Evolutionary conservation across 2,888 invertebrate species (phyloP).

Genomic region (Philopedon plagiatum): DNA sequence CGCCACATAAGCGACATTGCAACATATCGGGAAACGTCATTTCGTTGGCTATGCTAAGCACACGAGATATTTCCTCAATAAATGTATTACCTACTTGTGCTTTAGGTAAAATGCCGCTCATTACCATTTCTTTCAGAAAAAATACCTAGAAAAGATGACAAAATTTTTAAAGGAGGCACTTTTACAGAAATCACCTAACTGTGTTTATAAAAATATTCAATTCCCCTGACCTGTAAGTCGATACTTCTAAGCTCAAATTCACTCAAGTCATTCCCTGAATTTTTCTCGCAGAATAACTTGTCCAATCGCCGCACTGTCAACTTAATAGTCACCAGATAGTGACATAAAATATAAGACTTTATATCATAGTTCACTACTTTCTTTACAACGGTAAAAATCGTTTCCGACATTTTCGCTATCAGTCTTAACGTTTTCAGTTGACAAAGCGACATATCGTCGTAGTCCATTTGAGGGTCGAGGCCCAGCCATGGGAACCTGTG

Average conservation of each 20-base stretch:
- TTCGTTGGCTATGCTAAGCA: conserved; percentile 61
- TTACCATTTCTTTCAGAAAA: conserved; percentile 63
- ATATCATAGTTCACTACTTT: conserved; percentile 58
- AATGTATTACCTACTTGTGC: conserved; percentile 61
- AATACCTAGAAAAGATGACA: conserved; percentile 54
- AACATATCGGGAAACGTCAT: conserved; percentile 61
- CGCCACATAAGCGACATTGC: conserved; percentile 62
- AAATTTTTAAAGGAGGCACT: no score
- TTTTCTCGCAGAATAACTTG: conserved; percentile 56
- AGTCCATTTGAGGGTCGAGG: conserved; percentile 57
- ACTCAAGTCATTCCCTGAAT: conserved; percentile 59
- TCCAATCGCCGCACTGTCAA: conserved; percentile 59
- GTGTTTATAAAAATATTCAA: no score
- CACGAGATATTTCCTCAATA: conserved; percentile 59
- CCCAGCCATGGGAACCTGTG: conserved; percentile 63
- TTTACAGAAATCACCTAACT: no score
- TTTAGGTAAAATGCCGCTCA: conserved; percentile 60
- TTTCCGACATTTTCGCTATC: conserved; percentile 62
- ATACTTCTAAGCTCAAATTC: conserved; percentile 54
- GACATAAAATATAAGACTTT: conserved; percentile 61
- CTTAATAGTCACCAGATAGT: conserved; percentile 63
- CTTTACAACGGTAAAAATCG: conserved; percentile 58
- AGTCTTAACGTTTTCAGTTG: conserved; percentile 61
- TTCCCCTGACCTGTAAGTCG: conserved; percentile 33
- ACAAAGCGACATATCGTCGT: conserved; percentile 59